These are phyloP conservation scores for Andricus curvator DNA, from an alignment of 2,888 invertebrate genomes.

Conservation along the genomic window DNA sequence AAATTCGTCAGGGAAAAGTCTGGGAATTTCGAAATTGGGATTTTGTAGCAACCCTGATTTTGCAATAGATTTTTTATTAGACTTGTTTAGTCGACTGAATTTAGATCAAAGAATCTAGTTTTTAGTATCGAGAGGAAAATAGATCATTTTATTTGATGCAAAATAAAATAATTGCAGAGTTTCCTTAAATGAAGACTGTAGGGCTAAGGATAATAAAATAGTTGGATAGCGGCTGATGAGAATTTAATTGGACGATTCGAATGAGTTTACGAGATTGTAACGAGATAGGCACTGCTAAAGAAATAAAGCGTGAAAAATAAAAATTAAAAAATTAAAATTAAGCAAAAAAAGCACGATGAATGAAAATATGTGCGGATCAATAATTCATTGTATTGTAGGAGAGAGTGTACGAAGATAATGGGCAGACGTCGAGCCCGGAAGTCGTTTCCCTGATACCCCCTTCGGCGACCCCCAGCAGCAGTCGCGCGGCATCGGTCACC, in stretches of 20 bases:
- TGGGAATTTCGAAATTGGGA: too few species aligned
- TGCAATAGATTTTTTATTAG: too few species aligned
- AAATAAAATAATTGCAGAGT: neutral
- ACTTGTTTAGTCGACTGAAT: too few species aligned
- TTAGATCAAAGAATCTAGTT: too few species aligned
- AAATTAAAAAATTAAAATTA: constrained; percentile 34
- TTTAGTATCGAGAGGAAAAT: neutral
- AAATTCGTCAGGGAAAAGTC: too few species aligned
- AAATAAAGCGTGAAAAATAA: constrained; percentile 1
- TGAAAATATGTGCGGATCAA: constrained; percentile 61
- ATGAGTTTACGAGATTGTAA: constrained; percentile 39
- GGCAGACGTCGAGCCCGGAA: constrained; percentile 81
- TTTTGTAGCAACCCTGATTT: neutral
- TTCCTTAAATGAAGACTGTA: neutral
- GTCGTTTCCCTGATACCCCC: constrained; percentile 85
- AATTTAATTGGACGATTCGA: constrained; percentile 35
- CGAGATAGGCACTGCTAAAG: constrained; percentile 36
- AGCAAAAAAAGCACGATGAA: constrained; percentile 47
- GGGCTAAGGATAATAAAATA: neutral
- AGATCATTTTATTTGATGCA: neutral
- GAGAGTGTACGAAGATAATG: constrained; percentile 74
- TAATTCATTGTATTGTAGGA: constrained; percentile 73
- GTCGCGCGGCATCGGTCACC: constrained; percentile 79
- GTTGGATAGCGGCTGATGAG: constrained; percentile 18
- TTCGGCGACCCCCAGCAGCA: constrained; percentile 81